Evolutionary conservation across 2,113 vertebrate species (phyloP), one percentile per base, ranked within the genome.

Genomic region (Odocoileus virginianus): DNA sequence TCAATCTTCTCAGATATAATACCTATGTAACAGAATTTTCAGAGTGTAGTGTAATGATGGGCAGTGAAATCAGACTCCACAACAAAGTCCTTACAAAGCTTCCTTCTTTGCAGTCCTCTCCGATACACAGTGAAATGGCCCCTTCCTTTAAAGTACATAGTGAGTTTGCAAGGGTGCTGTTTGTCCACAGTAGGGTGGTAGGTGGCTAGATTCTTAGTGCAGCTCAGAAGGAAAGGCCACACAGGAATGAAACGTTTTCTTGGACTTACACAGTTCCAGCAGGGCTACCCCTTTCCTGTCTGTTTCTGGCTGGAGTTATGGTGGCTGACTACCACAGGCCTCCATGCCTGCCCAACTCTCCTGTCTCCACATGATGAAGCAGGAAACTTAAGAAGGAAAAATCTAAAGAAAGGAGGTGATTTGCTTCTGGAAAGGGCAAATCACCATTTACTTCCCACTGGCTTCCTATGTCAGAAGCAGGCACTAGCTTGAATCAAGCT

Each of bases 381-480:
- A 23, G 81, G 12, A 90, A 30, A 45, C 19, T 90, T 7, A 45
- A 16, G 40, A 79, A 88, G 36, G 9, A 45, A n/a, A 25, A 74
- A 87, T 91, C 12, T 60, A n/a, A 92, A 55, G 27, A 47, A 79
- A 94, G 45, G 12, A 67, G 45, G 8, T 1, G 1, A 21, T 94
- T 17, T 91, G 36, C 55, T 83, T 86, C 40, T 43, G 50, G 16
- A 74, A 45, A 84, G 21, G 27, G 45, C 36, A 74, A 40, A 74
- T 74, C 67, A 74, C 67, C 67, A 74, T 74, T 74, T 40, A 40
- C 19, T 10, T 78, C 1, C 2, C 21, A 61, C 9, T 67, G 52
- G 27, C 45, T 91, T 94, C 25, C 36, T 33, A 47, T 50, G 19
- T 43, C 78, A 93, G 76, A 96, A 54, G n/a, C 19, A 96, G 52